Percentiles rank a stretch among this genome's conserved stretches.
These are phyloP conservation scores for Vollenhovia emeryi DNA, from an alignment of 1,140 invertebrate species.

Conservation along the genomic window DNA sequence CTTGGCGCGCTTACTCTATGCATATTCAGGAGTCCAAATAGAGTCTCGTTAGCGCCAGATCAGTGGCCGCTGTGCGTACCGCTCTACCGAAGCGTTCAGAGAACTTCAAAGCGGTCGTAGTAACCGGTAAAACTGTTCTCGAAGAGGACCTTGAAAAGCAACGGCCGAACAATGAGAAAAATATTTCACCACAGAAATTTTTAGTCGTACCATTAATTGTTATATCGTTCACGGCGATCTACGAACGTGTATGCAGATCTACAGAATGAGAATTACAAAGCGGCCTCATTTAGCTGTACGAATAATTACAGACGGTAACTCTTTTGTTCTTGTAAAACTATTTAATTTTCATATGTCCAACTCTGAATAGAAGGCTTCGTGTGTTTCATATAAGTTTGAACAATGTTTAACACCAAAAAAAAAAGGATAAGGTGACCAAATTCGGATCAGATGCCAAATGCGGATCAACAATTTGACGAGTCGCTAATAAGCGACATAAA, in stretches of 20 bases:
- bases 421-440: too few species aligned
- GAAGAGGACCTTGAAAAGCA: slow-evolving; percentile 29
- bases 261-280: slow-evolving; percentile 7
- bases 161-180: slow-evolving; percentile 17
- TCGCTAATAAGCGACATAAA: too few species aligned
- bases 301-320: background rate
- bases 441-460: too few species aligned
- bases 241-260: background rate
- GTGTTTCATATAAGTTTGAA: background rate
- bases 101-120: slow-evolving; percentile 33
- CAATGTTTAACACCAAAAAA: background rate
- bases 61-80: slow-evolving; percentile 28
- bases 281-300: background rate
- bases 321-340: background rate
- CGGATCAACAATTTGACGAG: too few species aligned
- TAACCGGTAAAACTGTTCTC: background rate
- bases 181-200: slow-evolving; percentile 16
- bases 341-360: background rate
- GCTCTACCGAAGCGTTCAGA: slow-evolving; percentile 46
- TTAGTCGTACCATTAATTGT: slow-evolving; percentile 1
- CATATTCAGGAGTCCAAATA: slow-evolving; percentile 68
- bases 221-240: background rate
- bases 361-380: background rate
- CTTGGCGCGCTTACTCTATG: slow-evolving; percentile 46
- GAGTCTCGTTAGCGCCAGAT: slow-evolving; percentile 67